Conservation (phyloP, 2,113 vertebrate species). For the Eidolon helvum region DNA sequence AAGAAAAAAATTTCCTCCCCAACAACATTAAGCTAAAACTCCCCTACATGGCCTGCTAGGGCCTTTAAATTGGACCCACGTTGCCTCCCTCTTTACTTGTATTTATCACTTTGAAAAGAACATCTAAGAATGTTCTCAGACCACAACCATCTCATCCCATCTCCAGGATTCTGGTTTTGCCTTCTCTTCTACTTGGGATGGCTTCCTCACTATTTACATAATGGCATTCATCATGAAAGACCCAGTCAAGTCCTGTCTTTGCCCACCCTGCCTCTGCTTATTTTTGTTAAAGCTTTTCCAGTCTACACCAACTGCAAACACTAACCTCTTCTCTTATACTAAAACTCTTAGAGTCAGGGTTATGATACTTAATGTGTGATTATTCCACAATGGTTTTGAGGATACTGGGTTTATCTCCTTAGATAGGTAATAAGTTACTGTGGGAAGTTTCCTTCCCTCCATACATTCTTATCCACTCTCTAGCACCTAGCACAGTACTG, state of each 20-base stretch:
- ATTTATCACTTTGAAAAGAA: not conserved
- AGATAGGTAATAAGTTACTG: not conserved
- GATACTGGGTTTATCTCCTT: not conserved
- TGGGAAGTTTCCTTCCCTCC: not conserved
- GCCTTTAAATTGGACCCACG: not conserved
- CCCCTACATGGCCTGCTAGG: not conserved
- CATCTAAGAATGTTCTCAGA: not conserved
- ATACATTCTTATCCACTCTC: not conserved
- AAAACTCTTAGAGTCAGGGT: not conserved
- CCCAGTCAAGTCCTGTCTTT: not conserved
- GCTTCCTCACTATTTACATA: not conserved
- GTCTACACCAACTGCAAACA: no score
- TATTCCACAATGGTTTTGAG: not conserved
- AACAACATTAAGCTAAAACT: not conserved
- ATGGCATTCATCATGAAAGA: not conserved
- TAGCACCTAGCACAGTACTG: not conserved
- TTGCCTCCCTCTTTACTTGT: not conserved
- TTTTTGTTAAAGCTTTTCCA: not conserved
- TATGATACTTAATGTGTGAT: no score
- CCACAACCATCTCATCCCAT: not conserved
- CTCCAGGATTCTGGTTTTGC: not conserved
- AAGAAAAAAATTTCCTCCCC: not conserved
- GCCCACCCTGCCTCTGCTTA: not conserved
- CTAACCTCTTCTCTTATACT: not conserved
- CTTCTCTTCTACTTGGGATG: not conserved